Evolutionary conservation across 2,113 vertebrate species (phyloP).

Genomic region (Dasypus novemcinctus): DNA sequence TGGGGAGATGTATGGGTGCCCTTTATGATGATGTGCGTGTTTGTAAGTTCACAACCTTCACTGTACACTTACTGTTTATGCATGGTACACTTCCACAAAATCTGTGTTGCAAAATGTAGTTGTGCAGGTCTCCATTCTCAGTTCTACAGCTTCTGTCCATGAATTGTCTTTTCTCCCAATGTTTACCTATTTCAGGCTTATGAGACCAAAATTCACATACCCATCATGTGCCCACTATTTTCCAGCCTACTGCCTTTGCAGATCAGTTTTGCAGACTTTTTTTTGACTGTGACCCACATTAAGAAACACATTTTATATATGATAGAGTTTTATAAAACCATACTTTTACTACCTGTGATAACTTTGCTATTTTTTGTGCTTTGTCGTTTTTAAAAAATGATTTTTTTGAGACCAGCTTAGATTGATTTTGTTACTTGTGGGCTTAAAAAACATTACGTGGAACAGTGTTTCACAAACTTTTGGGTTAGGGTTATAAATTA

Average conservation of each 20-base stretch:
- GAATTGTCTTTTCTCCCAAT: background rate
- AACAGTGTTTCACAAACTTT: background rate
- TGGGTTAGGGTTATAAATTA: background rate
- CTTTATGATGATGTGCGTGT: no score
- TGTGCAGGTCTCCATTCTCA: no score
- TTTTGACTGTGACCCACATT: background rate
- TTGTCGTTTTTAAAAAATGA: background rate
- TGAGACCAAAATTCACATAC: background rate
- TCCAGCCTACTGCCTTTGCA: background rate
- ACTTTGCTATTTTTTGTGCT: background rate
- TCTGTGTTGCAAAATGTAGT: background rate
- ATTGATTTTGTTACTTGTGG: conserved; percentile 5
- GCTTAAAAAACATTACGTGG: background rate
- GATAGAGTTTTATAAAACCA: background rate
- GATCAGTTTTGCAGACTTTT: background rate
- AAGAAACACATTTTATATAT: background rate
- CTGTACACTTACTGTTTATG: no score
- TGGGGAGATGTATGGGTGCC: no score
- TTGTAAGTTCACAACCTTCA: no score
- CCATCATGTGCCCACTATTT: background rate
- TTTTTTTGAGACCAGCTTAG: background rate
- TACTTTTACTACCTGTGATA: conserved; percentile 4
- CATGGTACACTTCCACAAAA: no score
- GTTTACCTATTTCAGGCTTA: background rate
- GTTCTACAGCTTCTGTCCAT: background rate